Evolutionary conservation across 2,888 invertebrate species (phyloP), one percentile per base, ranked within the genome.

Genomic region (Hyposoter dolosus): DNA sequence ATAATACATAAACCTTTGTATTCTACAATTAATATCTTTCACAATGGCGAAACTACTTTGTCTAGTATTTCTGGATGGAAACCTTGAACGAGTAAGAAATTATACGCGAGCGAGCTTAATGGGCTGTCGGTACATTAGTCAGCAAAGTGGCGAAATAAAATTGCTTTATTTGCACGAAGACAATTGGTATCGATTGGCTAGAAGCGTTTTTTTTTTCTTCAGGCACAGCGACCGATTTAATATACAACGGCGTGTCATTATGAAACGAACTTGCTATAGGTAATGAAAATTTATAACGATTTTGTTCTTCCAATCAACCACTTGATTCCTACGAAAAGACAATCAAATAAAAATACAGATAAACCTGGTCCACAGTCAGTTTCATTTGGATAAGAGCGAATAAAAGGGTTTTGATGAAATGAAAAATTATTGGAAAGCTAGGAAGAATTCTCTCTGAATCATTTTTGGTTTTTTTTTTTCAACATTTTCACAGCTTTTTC

Each of bases 11-110:
- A 23, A 35, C 28, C 23, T 23, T 50, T 43, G 60, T 40, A 45
- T n/a, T 45, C 77, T 35, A 66, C 32, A 77, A 77, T 65, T 65
- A 77, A 66, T 66, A 45, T 66, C 40, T n/a, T 66, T 74, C 53
- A 23, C 74, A 23, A 56, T 56, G 4, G 15, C 35, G 19, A 19
- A 53, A 23, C 28, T 66, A 43, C 56, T 65, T 43, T 56, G 32
- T 32, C 17, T n/a, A 56, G 12, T 19, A 68, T 78, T 56, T 56
- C 40, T 23, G 23, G 12, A 40, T 45, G 40, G 35, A 35, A 50
- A 32, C 53, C 53, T 72, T 53, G 32, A 72, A 72, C 53, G n/a
- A 9, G 35, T 19, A 35, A 35, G 12, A 6, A 53, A 53, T 72
- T 72, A 32, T 32, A 53, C 23, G 35, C 53, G 53, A 32, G 32